Percentiles rank a stretch among this genome's conserved stretches.
Conservation (phyloP, 1,140 invertebrate genomes). For the Phthorimaea operculella region DNA sequence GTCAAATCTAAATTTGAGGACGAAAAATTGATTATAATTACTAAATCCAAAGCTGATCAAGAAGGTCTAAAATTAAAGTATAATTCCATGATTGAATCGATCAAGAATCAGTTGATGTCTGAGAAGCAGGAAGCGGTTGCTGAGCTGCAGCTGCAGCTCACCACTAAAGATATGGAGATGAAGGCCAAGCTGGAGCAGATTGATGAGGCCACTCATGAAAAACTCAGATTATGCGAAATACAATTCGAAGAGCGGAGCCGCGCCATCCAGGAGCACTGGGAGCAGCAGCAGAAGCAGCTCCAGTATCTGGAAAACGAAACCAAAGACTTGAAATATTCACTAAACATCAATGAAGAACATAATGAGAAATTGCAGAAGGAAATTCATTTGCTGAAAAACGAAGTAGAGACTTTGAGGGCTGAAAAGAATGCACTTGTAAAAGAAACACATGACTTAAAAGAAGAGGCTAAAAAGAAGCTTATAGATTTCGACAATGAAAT, state of each 20-base stretch:
- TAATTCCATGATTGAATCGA: conserved; percentile 37
- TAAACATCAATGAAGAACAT: conserved; percentile 38
- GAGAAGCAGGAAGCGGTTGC: conserved; percentile 48
- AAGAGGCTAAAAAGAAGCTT: conserved; percentile 43
- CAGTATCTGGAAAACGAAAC: conserved; percentile 43
- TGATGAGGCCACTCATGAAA: conserved; percentile 56
- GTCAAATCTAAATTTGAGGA: conserved; percentile 58
- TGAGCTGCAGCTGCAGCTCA: conserved; percentile 41
- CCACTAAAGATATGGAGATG: conserved; percentile 50
- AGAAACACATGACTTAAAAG: conserved; percentile 42
- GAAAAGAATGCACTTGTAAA: conserved; percentile 30
- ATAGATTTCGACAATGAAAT: conserved; percentile 57
- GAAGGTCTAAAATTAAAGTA: conserved; percentile 47
- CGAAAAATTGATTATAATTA: conserved; percentile 50
- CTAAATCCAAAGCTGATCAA: conserved; percentile 48
- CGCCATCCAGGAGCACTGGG: conserved; percentile 48
- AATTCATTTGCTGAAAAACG: conserved; percentile 34
- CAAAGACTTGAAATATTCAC: conserved; percentile 42
- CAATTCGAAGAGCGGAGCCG: conserved; percentile 59
- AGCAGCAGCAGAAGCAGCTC: conserved; percentile 41
- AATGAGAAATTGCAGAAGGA: conserved; percentile 35
- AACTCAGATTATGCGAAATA: conserved; percentile 60
- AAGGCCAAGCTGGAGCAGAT: conserved; percentile 60
- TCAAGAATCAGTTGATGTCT: conserved; percentile 38
- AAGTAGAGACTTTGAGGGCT: conserved; percentile 31